These are phyloP conservation scores for Drosophila colorata DNA, from an alignment of 2,888 invertebrate genomes.

Conservation along the genomic window DNA sequence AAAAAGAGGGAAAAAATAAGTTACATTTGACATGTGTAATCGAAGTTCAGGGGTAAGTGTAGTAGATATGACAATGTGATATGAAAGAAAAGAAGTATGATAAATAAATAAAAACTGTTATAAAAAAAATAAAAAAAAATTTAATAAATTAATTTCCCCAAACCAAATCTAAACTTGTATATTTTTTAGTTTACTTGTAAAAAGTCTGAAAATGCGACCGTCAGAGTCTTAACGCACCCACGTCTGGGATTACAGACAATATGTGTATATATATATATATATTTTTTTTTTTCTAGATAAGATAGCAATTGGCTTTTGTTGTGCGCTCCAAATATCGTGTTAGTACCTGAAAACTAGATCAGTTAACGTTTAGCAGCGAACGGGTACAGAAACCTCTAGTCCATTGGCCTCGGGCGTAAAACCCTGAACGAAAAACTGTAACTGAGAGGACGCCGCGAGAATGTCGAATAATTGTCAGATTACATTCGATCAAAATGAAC, in stretches of 20 bases:
- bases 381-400: conserved; percentile 42
- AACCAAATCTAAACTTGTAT: background rate
- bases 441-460: background rate
- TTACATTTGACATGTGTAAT: conserved; percentile 38
- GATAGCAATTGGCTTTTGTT: conserved; percentile 32
- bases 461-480: conserved; percentile 82
- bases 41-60: conserved; percentile 2
- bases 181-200: too few species aligned
- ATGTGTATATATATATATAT: too few species aligned
- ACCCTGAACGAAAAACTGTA: background rate
- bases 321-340: conserved; percentile 13
- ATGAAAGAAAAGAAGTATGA: background rate
- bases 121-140: background rate
- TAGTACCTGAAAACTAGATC: conserved; percentile 22
- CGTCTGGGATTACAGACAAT: conserved; percentile 32
- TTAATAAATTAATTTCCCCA: background rate
- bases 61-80: background rate
- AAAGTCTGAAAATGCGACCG: background rate
- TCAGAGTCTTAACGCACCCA: too few species aligned
- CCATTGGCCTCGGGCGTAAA: background rate
- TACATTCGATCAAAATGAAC: conserved; percentile 87
- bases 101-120: background rate
- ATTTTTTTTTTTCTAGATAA: conserved; percentile 35
- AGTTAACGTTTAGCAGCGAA: conserved; percentile 56
- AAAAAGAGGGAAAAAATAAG: conserved; percentile 1